Evolutionary conservation across 2,113 vertebrate species (phyloP).

Genomic region (Sander vitreus): DNA sequence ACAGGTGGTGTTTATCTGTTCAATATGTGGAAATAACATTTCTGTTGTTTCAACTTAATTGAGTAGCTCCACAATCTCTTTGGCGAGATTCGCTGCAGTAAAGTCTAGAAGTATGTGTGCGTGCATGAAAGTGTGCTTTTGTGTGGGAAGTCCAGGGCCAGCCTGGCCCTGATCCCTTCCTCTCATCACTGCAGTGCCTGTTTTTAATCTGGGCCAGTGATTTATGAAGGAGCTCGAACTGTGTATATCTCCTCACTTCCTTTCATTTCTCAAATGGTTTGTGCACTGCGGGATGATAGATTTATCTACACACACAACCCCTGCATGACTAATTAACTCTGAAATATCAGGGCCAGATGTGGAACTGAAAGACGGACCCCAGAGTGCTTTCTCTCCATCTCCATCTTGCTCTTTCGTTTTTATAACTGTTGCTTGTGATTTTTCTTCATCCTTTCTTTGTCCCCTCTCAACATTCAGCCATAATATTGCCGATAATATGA

Average conservation of each 20-base stretch:
- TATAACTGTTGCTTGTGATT: constrained; percentile 64
- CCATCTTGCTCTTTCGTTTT: constrained; percentile 52
- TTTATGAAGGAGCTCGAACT: constrained; percentile 94
- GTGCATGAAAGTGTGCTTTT: constrained; percentile 40
- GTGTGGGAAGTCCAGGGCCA: constrained; percentile 72
- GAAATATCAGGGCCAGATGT: constrained; percentile 99
- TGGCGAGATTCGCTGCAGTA: background rate
- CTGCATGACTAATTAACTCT: constrained; percentile 99
- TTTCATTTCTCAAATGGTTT: constrained; percentile 99
- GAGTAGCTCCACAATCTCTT: background rate
- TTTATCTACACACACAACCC: constrained; percentile 98
- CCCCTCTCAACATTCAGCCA: constrained; percentile 14
- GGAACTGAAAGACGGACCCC: constrained; percentile 86
- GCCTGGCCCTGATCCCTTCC: constrained; percentile 64
- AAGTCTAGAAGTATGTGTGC: constrained; percentile 21
- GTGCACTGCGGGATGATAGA: constrained; percentile 97
- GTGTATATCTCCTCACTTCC: constrained; percentile 90
- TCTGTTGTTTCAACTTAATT: background rate
- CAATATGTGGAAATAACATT: no score
- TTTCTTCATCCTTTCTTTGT: constrained; percentile 34
- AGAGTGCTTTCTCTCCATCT: constrained; percentile 71
- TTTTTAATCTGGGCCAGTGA: constrained; percentile 98
- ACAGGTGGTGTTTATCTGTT: background rate
- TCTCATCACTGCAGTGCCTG: constrained; percentile 92
- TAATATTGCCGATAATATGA: constrained; percentile 55